phyloP scores from a whole-genome alignment of 2,797 vertebrate species.

The Limosa lapponica region DNA sequence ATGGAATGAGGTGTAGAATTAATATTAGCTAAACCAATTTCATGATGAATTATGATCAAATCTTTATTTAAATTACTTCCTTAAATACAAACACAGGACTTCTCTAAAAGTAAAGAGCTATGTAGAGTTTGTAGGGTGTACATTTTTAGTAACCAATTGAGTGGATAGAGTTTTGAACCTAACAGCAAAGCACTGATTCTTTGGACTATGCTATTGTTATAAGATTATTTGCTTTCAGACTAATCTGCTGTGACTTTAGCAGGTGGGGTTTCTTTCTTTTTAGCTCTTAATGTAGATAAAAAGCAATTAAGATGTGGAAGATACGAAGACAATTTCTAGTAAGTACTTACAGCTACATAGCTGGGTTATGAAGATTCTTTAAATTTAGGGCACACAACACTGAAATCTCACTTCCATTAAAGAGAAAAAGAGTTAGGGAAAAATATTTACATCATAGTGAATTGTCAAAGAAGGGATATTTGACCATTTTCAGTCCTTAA shows the following conservation, averaged over 20 bases:
- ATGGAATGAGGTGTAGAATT: background rate
- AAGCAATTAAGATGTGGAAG: background rate
- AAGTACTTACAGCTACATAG: background rate
- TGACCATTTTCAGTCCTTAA: background rate
- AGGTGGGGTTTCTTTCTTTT: background rate
- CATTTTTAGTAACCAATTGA: background rate
- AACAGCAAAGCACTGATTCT: background rate
- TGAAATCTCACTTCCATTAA: background rate
- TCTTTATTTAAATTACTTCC: background rate
- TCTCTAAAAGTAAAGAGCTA: background rate
- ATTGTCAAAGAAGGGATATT: background rate
- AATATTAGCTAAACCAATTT: background rate
- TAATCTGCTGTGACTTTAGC: conserved; percentile 33
- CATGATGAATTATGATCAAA: background rate
- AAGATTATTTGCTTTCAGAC: conserved; percentile 11
- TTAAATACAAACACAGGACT: background rate
- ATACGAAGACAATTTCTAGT: background rate
- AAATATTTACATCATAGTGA: background rate
- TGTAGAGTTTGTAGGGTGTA: background rate
- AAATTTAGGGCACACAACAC: background rate
- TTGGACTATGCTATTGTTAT: background rate
- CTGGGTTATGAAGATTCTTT: background rate
- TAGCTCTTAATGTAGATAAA: background rate
- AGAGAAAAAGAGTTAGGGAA: background rate
- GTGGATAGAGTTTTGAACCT: background rate